Percentiles rank a stretch among this genome's conserved stretches.
phyloP scores from a whole-genome alignment of 2,797 vertebrate species.

The Tokudaia tokunoshimensis region DNA sequence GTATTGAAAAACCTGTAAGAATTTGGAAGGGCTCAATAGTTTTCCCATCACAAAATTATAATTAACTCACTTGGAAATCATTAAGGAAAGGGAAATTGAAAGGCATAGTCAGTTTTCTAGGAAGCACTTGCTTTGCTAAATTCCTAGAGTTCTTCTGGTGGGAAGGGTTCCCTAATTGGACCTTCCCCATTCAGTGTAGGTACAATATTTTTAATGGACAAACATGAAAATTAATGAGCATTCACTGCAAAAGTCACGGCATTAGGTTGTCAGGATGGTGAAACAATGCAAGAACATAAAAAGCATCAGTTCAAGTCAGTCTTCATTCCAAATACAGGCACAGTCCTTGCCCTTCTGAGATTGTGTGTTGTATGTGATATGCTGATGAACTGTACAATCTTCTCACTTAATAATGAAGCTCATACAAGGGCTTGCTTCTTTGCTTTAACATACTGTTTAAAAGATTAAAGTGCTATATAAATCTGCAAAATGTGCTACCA shows the following conservation, averaged over 20 bases:
- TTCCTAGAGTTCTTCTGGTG: neutral
- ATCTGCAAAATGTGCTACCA: neutral
- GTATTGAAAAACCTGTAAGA: neutral
- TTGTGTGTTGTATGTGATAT: neutral
- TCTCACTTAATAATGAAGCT: slow-evolving; percentile 37
- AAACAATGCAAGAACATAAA: neutral
- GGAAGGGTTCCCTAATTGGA: neutral
- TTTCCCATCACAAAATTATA: neutral
- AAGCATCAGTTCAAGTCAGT: neutral
- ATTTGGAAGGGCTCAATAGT: neutral
- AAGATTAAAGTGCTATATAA: slow-evolving; percentile 17
- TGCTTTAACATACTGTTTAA: neutral
- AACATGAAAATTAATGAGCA: neutral
- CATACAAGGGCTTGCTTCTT: neutral
- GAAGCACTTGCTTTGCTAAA: neutral
- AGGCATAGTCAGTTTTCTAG: neutral
- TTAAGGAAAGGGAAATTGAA: slow-evolving; percentile 22
- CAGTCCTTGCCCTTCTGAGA: neutral
- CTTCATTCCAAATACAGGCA: neutral
- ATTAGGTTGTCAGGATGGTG: neutral
- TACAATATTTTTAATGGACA: neutral
- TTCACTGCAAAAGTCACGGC: neutral
- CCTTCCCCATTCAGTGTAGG: neutral
- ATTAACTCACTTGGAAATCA: slow-evolving; percentile 39
- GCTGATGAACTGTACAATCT: neutral